Base-by-base conservation (phyloP, 2,888 invertebrate genomes). In the Salticus scenicus region DNA sequence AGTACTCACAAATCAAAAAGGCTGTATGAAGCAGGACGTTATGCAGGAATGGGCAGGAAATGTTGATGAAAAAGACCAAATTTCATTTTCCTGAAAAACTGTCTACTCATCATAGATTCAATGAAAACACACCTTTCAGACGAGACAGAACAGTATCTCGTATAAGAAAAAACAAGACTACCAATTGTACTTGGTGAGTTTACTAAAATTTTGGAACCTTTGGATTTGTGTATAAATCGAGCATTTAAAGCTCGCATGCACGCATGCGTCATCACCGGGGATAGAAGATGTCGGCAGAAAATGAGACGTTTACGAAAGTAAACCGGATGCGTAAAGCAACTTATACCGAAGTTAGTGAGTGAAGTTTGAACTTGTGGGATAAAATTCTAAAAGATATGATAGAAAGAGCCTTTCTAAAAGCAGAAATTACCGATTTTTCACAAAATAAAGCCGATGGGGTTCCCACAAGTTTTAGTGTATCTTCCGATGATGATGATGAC, bases 401-500 rank as follows among this genome's bases (percentile, higher is more conserved):
- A n/a, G 7, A n/a, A 4, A 57, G n/a, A 57, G 57, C 57, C 2
- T 57, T 57, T 57, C 20, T n/a, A 57, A 57, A 57, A 24, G 57
- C 57, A 8, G 57, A 57, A 57, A 7, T 57, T 5, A 37, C 10
- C 37, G 37, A 37, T 37, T 37, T 37, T 37, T 37, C 37, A 37
- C 37, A 37, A 37, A 37, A 37, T 37, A 37, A 10, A 4, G 27
- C 57, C 20, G 20, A 57, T 57, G 57, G 20, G 27, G 1, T 57
- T 57, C 5, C 57, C 20, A 10, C 37, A 37, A 57, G 1, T 24
- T 24, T 20, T 7, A 57, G 20, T 57, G 57, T 57, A 4, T 57
- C 57, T 57, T 57, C 57, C 5, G 57, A 57, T 24, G 57, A 57
- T 57, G 57, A 57, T 57, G 57, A 57, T n/a, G 0, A 57, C n/a